Evolutionary conservation across 92 coral and sea anemone species (phyloP).

Genomic region (Phenganax subtilis): DNA sequence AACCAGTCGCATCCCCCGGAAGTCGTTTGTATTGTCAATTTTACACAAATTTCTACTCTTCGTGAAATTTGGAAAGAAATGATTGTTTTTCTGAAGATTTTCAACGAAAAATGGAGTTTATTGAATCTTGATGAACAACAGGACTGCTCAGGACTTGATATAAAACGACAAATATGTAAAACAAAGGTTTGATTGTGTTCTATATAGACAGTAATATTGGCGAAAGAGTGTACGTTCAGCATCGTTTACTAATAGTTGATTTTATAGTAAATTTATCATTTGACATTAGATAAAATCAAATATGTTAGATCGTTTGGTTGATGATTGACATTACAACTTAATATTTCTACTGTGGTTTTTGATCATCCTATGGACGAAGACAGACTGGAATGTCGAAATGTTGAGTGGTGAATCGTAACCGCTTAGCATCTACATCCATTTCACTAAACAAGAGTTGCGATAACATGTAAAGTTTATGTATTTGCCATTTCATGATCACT

Average conservation of each 20-base stretch:
- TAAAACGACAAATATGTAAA: constrained; percentile 9
- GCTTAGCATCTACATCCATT: neutral
- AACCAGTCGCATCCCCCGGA: neutral
- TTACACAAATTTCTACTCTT: neutral
- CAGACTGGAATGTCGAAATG: no score
- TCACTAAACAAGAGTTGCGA: neutral
- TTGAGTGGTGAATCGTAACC: no score
- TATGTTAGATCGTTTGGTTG: neutral
- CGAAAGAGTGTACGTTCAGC: neutral
- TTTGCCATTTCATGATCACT: neutral
- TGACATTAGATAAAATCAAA: no score
- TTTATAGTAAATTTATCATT: neutral
- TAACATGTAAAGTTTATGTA: no score
- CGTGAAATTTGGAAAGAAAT: neutral
- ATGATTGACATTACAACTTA: neutral
- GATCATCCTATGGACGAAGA: no score
- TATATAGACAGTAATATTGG: neutral
- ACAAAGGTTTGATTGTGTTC: constrained; percentile 1
- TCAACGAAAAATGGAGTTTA: constrained; percentile 13
- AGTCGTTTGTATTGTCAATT: neutral
- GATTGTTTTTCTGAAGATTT: constrained; percentile 36
- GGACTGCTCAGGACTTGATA: constrained; percentile 24
- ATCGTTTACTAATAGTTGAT: neutral
- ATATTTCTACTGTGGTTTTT: no score
- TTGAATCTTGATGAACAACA: constrained; percentile 12